Percentiles rank a stretch among this genome's conserved stretches.
These are phyloP conservation scores for Alouatta palliata DNA, from an alignment of 2,113 vertebrate genomes.

Conservation along the genomic window DNA sequence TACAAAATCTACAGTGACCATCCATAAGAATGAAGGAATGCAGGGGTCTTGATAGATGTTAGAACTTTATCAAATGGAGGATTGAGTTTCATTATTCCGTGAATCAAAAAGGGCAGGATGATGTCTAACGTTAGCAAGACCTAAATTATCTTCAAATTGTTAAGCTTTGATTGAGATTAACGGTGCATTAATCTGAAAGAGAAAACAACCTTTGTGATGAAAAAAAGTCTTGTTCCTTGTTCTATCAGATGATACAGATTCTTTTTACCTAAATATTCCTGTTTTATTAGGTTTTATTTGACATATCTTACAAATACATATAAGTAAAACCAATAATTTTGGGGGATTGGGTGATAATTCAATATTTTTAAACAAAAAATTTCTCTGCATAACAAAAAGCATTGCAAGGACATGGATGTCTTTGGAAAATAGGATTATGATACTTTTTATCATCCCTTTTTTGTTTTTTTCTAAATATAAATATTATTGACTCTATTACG, in stretches of 20 bases:
- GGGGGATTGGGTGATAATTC: not conserved
- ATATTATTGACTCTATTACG: not conserved
- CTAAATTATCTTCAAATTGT: not conserved
- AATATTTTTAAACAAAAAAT: not conserved
- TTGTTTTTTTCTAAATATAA: not conserved
- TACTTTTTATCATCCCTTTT: not conserved
- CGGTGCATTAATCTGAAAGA: not conserved
- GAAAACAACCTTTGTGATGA: not conserved
- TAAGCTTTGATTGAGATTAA: not conserved
- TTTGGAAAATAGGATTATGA: not conserved
- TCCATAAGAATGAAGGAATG: not conserved
- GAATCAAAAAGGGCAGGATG: not conserved
- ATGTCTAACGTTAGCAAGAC: not conserved
- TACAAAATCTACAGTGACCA: not conserved
- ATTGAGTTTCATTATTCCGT: not conserved
- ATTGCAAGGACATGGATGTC: not conserved
- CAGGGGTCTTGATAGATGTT: not conserved
- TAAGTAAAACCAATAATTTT: not conserved
- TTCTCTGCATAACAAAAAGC: not conserved
- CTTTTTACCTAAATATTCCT: not conserved
- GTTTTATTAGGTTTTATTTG: not conserved
- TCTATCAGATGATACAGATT: not conserved
- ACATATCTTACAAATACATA: not conserved
- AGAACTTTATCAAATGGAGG: not conserved
- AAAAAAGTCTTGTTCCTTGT: not conserved